phyloP scores from a whole-genome alignment of 53 echinoderm and acorn worm species.

The Apostichopus leukothele region DNA sequence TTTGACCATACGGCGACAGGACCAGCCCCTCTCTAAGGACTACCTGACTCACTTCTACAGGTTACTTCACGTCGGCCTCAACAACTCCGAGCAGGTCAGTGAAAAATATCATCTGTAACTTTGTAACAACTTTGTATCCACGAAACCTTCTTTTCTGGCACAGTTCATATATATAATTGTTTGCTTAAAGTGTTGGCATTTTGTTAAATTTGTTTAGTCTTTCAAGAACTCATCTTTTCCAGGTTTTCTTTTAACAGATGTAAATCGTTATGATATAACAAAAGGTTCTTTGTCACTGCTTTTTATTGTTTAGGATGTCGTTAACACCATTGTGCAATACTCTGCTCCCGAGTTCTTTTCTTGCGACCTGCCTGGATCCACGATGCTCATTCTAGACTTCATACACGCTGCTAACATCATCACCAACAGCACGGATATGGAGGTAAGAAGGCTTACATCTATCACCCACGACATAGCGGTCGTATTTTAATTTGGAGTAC shows the following conservation, averaged over 20 bases:
- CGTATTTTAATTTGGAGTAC: no score
- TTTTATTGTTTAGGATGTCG: slow-evolving; percentile 70
- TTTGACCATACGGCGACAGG: slow-evolving; percentile 84
- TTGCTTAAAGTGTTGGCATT: no score
- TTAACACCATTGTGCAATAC: slow-evolving; percentile 93
- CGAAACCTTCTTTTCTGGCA: no score
- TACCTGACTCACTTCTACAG: slow-evolving; percentile 94
- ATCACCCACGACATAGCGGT: no score
- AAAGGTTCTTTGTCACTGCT: neutral
- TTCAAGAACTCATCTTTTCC: neutral
- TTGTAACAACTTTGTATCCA: neutral
- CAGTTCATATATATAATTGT: no score
- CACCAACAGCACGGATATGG: slow-evolving; percentile 68
- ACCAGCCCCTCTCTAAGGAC: slow-evolving; percentile 85
- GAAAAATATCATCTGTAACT: neutral
- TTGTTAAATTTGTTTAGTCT: neutral
- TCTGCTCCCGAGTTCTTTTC: slow-evolving; percentile 89
- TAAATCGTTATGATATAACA: neutral
- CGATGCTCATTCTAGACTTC: slow-evolving; percentile 87
- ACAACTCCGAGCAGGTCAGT: slow-evolving; percentile 91
- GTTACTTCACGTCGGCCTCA: slow-evolving; percentile 85
- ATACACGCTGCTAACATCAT: slow-evolving; percentile 97
- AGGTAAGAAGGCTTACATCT: slow-evolving; percentile 52
- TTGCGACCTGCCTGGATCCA: slow-evolving; percentile 87
- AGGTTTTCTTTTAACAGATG: neutral